Base-by-base conservation (phyloP, 2,888 invertebrate species). In the Lordiphosa fenestrarum region DNA sequence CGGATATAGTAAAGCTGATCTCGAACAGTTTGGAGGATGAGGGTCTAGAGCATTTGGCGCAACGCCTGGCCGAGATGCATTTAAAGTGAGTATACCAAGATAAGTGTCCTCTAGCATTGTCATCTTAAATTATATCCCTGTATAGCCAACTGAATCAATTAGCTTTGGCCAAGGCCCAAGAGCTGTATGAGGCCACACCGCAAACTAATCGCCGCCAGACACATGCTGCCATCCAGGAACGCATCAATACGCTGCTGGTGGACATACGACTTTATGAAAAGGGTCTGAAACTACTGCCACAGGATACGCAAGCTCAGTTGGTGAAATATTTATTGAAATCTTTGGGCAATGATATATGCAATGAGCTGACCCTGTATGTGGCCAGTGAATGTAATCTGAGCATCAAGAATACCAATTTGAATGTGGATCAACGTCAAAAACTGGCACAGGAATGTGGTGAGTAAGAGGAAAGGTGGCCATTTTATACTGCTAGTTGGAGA, bases 311-410 rank as follows among this genome's bases (percentile, higher is more conserved):
- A 88, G 66, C 90, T 0, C 93, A 93, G 62, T 90, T 97, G 69
- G 91, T 92, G 0, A 96, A 96, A 88, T 96, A 98, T 90, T 90
- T 98, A 40, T 89, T 98, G 30, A 96, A 96, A 89, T 93, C 96
- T 0, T 90, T 96, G 42, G 95, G 96, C 42, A 92, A 94, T 25
- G 98, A 98, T 84, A 92, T 96, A 56, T 91, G 94, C 12, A 94
- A 94, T 58, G 94, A 95, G 78, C 91, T 97, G 50, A 92, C 96
- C 64, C 92, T 93, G 76, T 95, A 96, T 88, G 92, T 95, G 49
- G 94, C 95, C 0, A 92, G 92, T 71, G 95, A 96, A 87, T 93
- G 93, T 74, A 93, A 93, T 72, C 88, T 92, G 7, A 92, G 91
- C 59, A 88, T 93, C 10, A 92, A 91, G 71, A 91, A 90, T 10